phyloP scores from a whole-genome alignment of 2,888 invertebrate genomes.

The Stenchaetothrips biformis region DNA sequence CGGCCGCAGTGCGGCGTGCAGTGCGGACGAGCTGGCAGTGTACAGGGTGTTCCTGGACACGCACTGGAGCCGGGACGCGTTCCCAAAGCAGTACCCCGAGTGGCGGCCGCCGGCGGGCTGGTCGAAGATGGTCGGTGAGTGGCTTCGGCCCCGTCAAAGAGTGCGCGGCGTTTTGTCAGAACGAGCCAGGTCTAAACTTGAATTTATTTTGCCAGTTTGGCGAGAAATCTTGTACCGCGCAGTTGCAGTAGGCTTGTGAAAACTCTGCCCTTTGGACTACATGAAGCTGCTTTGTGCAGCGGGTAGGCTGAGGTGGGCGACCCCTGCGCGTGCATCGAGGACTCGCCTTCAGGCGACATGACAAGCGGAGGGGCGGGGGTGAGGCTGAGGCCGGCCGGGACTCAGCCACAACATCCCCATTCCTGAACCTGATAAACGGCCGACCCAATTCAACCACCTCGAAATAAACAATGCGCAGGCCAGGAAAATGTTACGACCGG shows the following conservation, averaged over 20 bases:
- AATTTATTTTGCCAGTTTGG: too few species aligned
- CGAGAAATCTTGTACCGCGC: too few species aligned
- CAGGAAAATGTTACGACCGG: too few species aligned
- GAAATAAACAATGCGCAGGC: too few species aligned
- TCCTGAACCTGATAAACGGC: conserved; percentile 3
- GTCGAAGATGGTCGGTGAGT: conserved; percentile 30
- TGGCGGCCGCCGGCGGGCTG: conserved; percentile 30
- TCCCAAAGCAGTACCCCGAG: conserved; percentile 31
- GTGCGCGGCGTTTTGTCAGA: neutral
- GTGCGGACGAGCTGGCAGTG: conserved; percentile 1
- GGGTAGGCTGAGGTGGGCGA: too few species aligned
- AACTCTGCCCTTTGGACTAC: too few species aligned
- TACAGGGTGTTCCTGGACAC: conserved; percentile 15
- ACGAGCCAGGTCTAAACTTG: too few species aligned
- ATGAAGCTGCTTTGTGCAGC: too few species aligned
- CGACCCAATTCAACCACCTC: neutral
- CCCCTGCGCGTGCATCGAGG: too few species aligned
- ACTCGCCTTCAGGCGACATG: too few species aligned
- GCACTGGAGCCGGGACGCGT: conserved; percentile 27
- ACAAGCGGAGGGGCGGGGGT: neutral
- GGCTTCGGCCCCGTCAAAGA: neutral
- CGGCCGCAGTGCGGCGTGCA: neutral
- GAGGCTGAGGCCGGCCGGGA: neutral
- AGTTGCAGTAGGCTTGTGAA: too few species aligned
- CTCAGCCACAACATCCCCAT: neutral